Percentiles rank a stretch among this genome's conserved stretches.
These are phyloP conservation scores for Drosophila subsilvestris DNA, from an alignment of 2,888 invertebrate species.

Conservation along the genomic window DNA sequence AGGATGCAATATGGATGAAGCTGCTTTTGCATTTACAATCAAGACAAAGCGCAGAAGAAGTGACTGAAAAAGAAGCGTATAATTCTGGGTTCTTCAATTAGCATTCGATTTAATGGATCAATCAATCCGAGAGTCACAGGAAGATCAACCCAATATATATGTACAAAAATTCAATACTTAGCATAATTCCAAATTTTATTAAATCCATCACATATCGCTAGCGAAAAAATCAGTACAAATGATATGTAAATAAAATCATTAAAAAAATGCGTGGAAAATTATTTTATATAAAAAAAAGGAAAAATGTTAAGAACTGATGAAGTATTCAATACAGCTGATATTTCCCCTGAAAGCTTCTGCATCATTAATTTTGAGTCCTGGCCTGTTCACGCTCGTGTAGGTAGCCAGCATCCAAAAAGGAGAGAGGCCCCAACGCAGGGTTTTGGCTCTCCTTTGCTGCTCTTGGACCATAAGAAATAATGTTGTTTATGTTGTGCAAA, in stretches of 20 bases:
- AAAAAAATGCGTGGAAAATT: conserved; percentile 1
- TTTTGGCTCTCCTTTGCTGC: conserved; percentile 17
- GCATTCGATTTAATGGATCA: neutral
- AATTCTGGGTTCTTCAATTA: too few species aligned
- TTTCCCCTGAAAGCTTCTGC: conserved; percentile 56
- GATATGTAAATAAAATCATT: conserved; percentile 3
- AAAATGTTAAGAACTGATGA: conserved; percentile 9
- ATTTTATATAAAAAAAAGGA: neutral
- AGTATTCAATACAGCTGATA: conserved; percentile 32
- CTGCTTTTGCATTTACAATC: too few species aligned
- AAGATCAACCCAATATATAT: too few species aligned
- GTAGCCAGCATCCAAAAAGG: conserved; percentile 31
- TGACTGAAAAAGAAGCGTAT: too few species aligned
- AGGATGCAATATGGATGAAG: too few species aligned
- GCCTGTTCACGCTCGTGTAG: conserved; percentile 66
- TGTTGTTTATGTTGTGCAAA: conserved; percentile 79
- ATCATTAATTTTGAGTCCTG: conserved; percentile 69
- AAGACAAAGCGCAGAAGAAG: too few species aligned
- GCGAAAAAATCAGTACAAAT: neutral
- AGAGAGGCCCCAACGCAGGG: conserved; percentile 12
- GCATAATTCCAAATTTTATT: neutral
- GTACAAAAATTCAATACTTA: too few species aligned
- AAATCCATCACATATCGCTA: neutral
- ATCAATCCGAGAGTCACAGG: neutral
- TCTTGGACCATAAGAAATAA: conserved; percentile 73